Base-by-base conservation (phyloP, 1,140 invertebrate genomes). In the Pogonomyrmex barbatus region DNA sequence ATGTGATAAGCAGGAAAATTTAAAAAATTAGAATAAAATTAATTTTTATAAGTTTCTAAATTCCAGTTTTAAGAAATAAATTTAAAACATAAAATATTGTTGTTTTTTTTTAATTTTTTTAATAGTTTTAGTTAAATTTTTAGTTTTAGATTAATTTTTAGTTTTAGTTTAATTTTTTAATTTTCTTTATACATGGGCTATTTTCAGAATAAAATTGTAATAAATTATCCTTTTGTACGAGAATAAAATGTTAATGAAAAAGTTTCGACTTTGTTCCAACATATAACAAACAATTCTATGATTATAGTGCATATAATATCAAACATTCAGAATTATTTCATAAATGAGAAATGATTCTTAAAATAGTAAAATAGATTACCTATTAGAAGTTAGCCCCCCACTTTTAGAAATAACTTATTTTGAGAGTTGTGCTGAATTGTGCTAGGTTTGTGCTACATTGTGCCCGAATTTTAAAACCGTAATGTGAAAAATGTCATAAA, bases 31-130 rank as follows among this genome's bases (percentile, higher is more conserved):
- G 12, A 75, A 45, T 60, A 30, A 0, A 60, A 58, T 30, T 75
- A 58, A 75, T 75, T 75, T 75, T 75, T 42, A 14, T 45, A 42
- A 24, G 24, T 75, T 58, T 45, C n/a, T 14, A 10, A 17, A 73
- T 56, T 42, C 30, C 9, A 24, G 17, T 12, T 2, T 30, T 47
- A n/a, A 47, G 70, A 54, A 56, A 24, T 52, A 30, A 33, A 50
- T 50, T 52, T 9, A 1, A 52, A 8, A 50, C 33, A 36, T 68
- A 6, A 24, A 47, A 45, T 24, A 67, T 50, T 54, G 30, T 60
- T 60, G 39, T 58, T 50, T 10, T 24, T 47, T 30, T 33, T 10
- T 68, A 2, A 50, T 5, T 30, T 30, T 68, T 45, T 24, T 45
- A 10, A 2, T n/a, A 30, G 24, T 24, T 24, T 24, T 24, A 24